Evolutionary conservation across 2,797 vertebrate species (phyloP).

Genomic region (Poeciliopsis turneri): DNA sequence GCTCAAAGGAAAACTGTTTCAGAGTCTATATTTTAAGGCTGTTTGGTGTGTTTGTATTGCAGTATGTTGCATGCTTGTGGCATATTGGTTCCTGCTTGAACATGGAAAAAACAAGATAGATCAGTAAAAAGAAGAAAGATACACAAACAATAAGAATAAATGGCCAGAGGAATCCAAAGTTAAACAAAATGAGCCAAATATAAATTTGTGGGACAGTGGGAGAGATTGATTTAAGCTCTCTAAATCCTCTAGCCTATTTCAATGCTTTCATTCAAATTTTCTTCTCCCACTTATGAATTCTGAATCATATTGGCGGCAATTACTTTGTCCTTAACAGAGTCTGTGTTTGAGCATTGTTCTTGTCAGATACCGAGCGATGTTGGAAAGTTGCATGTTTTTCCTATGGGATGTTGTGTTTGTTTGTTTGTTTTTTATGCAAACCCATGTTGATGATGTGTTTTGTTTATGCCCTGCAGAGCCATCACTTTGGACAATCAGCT

Average conservation of each 20-base stretch:
- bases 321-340: conserved; percentile 40
- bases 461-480: conserved; percentile 79
- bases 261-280: conserved; percentile 45
- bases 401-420: neutral
- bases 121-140: conserved; percentile 40
- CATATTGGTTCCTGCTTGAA: conserved; percentile 47
- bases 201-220: conserved; percentile 62
- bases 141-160: conserved; percentile 32
- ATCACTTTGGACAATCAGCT: conserved; percentile 94
- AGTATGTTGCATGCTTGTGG: conserved; percentile 21
- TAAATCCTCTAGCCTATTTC: conserved; percentile 54
- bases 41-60: conserved; percentile 10
- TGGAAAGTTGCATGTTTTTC: conserved; percentile 12
- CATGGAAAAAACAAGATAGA: conserved; percentile 40
- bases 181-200: conserved; percentile 56
- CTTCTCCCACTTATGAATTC: conserved; percentile 36
- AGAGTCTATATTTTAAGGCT: conserved; percentile 14
- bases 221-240: conserved; percentile 67
- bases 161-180: conserved; percentile 43
- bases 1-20: conserved; percentile 24
- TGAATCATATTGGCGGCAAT: conserved; percentile 58
- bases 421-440: conserved; percentile 23
- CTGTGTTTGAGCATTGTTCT: conserved; percentile 33
- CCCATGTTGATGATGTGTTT: conserved; percentile 36
- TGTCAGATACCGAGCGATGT: conserved; percentile 8